Conservation (phyloP, 2,113 vertebrate species). For the Felis chaus region DNA sequence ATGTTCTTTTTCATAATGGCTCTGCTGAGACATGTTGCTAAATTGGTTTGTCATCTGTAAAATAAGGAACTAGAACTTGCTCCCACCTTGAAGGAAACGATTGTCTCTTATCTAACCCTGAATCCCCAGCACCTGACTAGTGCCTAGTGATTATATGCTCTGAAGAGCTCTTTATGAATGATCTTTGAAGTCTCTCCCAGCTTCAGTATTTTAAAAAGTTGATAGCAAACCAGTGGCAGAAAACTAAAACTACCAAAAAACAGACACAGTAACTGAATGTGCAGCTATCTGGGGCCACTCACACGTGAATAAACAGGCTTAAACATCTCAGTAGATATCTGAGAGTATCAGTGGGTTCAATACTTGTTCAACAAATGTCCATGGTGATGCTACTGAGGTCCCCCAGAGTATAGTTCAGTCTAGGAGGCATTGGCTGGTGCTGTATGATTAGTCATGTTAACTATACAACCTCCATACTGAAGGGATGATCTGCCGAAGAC, state of each 20-base stretch:
- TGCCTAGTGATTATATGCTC: background rate
- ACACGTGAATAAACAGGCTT: background rate
- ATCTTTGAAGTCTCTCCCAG: background rate
- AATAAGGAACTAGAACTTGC: background rate
- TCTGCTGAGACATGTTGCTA: conserved; percentile 38
- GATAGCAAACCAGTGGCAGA: background rate
- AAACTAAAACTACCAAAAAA: background rate
- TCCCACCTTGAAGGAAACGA: conserved; percentile 31
- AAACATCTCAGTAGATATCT: background rate
- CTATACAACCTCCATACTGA: background rate
- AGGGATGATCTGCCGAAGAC: background rate
- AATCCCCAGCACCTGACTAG: background rate
- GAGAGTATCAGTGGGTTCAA: background rate
- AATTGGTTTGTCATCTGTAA: conserved; percentile 25
- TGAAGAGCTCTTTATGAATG: background rate
- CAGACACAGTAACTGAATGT: background rate
- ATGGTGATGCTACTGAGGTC: background rate
- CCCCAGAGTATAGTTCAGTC: background rate
- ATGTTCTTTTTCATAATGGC: background rate
- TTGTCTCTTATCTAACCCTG: background rate
- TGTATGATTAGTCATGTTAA: background rate
- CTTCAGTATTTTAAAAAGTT: background rate
- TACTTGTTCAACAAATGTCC: background rate
- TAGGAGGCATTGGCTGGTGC: background rate
- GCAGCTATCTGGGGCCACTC: background rate